Conservation (phyloP, 2,888 invertebrate species). For the Campoletis raptor region DNA sequence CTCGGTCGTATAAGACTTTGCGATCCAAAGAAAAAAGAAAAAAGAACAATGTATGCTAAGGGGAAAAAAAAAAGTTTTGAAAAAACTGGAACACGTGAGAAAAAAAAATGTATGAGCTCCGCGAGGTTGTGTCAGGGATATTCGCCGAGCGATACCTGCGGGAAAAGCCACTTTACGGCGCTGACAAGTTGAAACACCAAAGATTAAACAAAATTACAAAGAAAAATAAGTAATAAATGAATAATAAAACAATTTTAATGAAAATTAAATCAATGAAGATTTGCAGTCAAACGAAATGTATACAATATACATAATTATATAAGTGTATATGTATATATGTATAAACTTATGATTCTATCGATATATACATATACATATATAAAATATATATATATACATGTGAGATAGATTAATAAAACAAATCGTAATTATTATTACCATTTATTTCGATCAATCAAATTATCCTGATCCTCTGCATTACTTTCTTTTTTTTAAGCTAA, state of each 20-base stretch:
- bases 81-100: not conserved
- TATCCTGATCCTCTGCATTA: not conserved
- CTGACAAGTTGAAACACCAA: conserved; percentile 66
- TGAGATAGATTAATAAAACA: conserved; percentile 82
- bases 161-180: conserved; percentile 41
- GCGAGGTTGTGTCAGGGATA: conserved; percentile 37
- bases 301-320: conserved; percentile 80
- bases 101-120: conserved; percentile 31
- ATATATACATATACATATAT: conserved; percentile 72
- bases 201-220: conserved; percentile 51
- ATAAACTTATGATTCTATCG: conserved; percentile 70
- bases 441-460: not conserved
- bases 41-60: not conserved
- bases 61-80: not conserved
- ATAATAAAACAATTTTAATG: conserved; percentile 33
- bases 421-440: conserved; percentile 35
- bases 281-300: conserved; percentile 75
- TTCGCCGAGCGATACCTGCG: conserved; percentile 54
- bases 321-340: conserved; percentile 72
- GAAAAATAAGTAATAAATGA: conserved; percentile 28
- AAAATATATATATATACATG: conserved; percentile 77
- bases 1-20: conserved; percentile 28
- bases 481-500: too few species aligned
- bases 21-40: conserved; percentile 13
- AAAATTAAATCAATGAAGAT: conserved; percentile 67